phyloP scores from a whole-genome alignment of 2,797 vertebrate species.

The Channa striata region DNA sequence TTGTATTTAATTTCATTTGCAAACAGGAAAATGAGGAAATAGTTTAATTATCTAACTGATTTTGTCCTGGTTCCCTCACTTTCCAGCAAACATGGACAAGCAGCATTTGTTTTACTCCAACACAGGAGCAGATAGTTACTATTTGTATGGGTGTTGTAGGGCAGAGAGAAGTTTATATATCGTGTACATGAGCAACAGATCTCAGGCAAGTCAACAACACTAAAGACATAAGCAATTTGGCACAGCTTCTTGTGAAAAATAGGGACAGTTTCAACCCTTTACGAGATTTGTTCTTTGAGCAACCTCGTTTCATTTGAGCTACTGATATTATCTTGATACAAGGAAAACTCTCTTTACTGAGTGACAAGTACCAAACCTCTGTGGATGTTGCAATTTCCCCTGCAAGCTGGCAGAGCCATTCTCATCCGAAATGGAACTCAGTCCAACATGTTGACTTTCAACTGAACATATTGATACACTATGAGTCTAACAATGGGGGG shows the following conservation, averaged over 20 bases:
- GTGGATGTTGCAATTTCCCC: constrained; percentile 11
- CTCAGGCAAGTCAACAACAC: not conserved
- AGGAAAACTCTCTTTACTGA: constrained; percentile 18
- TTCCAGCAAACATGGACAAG: no score
- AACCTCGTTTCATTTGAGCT: not conserved
- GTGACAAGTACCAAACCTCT: constrained; percentile 11
- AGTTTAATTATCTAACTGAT: not conserved
- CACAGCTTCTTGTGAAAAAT: not conserved
- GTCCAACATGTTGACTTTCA: constrained; percentile 1
- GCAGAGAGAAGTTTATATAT: not conserved
- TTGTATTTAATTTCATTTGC: not conserved
- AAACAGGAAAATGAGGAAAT: not conserved
- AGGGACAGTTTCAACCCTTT: not conserved
- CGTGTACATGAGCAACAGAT: not conserved
- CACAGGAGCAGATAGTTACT: not conserved
- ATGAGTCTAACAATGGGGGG: not conserved
- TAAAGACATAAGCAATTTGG: not conserved
- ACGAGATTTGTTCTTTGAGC: constrained; percentile 3
- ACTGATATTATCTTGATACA: constrained; percentile 13
- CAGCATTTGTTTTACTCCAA: no score
- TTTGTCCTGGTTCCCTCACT: not conserved
- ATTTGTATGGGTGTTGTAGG: not conserved
- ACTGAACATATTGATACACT: not conserved
- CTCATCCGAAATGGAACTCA: not conserved
- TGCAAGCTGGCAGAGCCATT: not conserved